Conservation (phyloP, 2,797 vertebrate species). For the Darevskia mixta region DNA sequence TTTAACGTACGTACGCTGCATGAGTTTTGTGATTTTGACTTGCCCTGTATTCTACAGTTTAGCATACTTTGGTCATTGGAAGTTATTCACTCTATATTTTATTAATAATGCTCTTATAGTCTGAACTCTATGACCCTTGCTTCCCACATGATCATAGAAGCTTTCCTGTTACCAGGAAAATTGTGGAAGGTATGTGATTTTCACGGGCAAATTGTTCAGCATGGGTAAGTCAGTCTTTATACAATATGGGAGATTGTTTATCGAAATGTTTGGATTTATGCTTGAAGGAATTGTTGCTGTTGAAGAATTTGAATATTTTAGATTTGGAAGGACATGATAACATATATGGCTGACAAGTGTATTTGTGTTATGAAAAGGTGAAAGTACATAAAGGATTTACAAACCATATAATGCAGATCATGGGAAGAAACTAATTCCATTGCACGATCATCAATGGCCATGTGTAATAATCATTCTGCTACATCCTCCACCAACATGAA, state of each 20-base stretch:
- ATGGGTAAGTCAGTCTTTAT: not conserved
- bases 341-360: too few species aligned
- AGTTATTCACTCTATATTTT: not conserved
- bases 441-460: not conserved
- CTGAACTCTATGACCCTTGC: not conserved
- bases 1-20: not conserved
- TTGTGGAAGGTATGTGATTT: not conserved
- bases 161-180: not conserved
- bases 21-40: not conserved
- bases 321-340: too few species aligned
- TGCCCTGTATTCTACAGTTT: not conserved
- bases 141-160: not conserved
- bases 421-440: not conserved
- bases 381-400: too few species aligned
- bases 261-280: not conserved
- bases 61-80: not conserved
- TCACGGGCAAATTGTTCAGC: not conserved
- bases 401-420: not conserved
- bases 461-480: conserved; percentile 22
- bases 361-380: too few species aligned
- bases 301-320: too few species aligned
- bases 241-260: conserved; percentile 18
- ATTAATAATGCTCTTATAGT: not conserved
- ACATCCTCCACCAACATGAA: conserved; percentile 4
- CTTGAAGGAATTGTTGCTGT: not conserved